Percentiles rank a stretch among this genome's conserved stretches.
These are phyloP conservation scores for Stenchaetothrips biformis DNA, from an alignment of 2,888 invertebrate species.

Conservation along the genomic window DNA sequence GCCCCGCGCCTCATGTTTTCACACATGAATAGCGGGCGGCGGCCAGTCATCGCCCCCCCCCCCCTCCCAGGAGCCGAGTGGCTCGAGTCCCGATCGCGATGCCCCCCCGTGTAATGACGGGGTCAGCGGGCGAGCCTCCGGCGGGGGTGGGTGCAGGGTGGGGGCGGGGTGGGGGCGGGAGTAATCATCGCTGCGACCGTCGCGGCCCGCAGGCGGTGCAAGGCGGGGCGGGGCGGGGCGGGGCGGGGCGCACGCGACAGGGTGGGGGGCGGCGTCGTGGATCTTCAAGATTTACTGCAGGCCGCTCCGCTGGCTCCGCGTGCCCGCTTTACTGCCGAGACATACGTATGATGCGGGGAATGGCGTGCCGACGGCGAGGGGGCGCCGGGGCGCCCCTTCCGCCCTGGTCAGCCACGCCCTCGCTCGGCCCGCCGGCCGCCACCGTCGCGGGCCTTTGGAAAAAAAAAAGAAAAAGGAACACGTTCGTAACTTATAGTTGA, in stretches of 20 bases:
- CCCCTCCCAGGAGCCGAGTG: too few species aligned
- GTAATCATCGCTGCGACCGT: not conserved
- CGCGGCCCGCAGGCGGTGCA: not conserved
- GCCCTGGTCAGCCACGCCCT: not conserved
- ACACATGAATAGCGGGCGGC: not conserved
- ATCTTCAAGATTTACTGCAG: constrained; percentile 9
- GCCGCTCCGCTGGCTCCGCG: not conserved
- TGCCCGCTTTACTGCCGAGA: constrained; percentile 9
- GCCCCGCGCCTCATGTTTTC: not conserved
- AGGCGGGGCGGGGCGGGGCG: not conserved
- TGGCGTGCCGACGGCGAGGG: not conserved
- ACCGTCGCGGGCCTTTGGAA: not conserved
- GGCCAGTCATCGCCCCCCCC: not conserved
- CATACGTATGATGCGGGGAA: constrained; percentile 18
- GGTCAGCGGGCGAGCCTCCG: not conserved
- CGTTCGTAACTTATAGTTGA: too few species aligned
- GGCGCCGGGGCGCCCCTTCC: not conserved
- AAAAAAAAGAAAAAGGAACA: too few species aligned
- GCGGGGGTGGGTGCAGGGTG: not conserved
- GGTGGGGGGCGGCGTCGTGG: not conserved
- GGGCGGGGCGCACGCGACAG: not conserved
- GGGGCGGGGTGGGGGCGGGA: not conserved
- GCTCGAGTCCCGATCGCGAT: not conserved
- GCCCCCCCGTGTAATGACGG: constrained; percentile 1
- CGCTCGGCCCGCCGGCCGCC: constrained; percentile 1